Evolutionary conservation across 2,888 invertebrate species (phyloP), one percentile per base, ranked within the genome.

Genomic region (Emmelina monodactyla): DNA sequence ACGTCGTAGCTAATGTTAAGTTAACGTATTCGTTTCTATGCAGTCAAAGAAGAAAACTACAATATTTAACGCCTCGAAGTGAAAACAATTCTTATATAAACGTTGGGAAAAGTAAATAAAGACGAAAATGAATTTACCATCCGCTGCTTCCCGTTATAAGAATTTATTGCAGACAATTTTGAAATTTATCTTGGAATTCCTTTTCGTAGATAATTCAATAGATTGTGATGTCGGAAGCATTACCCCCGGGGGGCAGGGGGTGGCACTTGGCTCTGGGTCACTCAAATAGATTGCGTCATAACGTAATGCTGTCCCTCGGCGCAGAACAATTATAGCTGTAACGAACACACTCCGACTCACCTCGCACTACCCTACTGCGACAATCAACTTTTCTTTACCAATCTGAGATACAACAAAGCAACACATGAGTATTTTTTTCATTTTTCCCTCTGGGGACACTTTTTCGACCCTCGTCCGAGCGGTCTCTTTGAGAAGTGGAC

Each of bases 401-500:
- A 56, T 58, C 60, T 58, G 63, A 62, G 59, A 56, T 56, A 62
- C 65, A 64, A 67, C 61, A 67, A 55, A 56, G 58, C 59, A 56
- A 67, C 68, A 73, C 73, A 71, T 75, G 73, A 69, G 70, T 67
- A 64, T 78, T 63, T 72, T 76, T 75, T 78, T 72, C 71, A 65
- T 78, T 75, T 73, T 73, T 76, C 65, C 66, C 79, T 78, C 80
- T 61, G 56, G 80, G 80, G 80, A 79, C 79, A 75, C 72, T 76
- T 79, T 76, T 72, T 72, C 75, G 75, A 79, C 79, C 78, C 79
- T 79, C 76, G 79, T 79, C 79, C 79, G 69, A 71, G 73, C 79
- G 73, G 76, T 68, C 78, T 76, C 78, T 78, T 78, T 76, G 79
- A 78, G 73, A 78, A 78, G 78, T 78, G 79, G 79, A 79, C 78